Conservation (phyloP, 1,140 invertebrate genomes). For the Epicauta chinensis region DNA sequence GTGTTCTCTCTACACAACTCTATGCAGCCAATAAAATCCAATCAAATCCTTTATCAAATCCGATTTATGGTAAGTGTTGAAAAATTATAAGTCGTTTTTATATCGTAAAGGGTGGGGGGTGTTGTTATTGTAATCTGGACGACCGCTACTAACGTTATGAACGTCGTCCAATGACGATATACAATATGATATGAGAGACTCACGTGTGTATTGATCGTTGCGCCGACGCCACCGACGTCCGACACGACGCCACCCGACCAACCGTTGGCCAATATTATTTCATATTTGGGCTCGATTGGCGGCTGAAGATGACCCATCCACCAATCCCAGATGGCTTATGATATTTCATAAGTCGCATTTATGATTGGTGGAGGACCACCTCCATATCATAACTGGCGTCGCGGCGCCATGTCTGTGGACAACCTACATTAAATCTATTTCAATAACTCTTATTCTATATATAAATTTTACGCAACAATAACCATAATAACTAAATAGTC, state of each 20-base stretch:
- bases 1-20: not conserved
- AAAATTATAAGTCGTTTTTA: too few species aligned
- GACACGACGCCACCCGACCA: constrained; percentile 12
- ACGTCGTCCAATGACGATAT: constrained; percentile 39
- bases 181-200: constrained; percentile 39
- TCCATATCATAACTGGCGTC: constrained; percentile 9
- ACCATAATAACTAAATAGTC: too few species aligned
- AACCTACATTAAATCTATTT: not conserved
- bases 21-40: too few species aligned
- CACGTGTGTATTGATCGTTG: constrained; percentile 39
- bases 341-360: constrained; percentile 36
- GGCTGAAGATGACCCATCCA: constrained; percentile 13
- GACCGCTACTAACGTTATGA: constrained; percentile 31
- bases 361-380: constrained; percentile 34
- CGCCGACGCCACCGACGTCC: constrained; percentile 29
- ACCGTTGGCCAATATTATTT: constrained; percentile 32
- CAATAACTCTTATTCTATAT: not conserved
- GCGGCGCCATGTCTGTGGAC: constrained; percentile 13
- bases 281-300: constrained; percentile 40
- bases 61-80: constrained; percentile 14
- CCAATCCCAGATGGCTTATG: constrained; percentile 34
- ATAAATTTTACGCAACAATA: too few species aligned
- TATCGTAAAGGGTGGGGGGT: too few species aligned
- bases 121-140: constrained; percentile 6
- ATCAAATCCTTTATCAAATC: too few species aligned